Base-by-base conservation (phyloP, 92 coral and sea anemone genomes). In the Zoanthus solanderi region DNA sequence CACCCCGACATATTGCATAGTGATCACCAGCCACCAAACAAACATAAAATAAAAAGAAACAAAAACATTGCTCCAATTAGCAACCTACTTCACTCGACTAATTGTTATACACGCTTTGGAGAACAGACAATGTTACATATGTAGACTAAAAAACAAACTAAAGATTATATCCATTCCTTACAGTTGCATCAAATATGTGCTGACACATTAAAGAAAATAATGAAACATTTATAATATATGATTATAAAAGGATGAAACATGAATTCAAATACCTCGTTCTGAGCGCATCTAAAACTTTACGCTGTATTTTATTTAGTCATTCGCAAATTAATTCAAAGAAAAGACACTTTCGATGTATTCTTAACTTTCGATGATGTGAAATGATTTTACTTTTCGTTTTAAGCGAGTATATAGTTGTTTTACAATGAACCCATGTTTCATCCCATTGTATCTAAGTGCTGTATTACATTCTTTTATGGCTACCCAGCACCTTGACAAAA, bases 1-100 rank as follows among this genome's bases (percentile, higher is more conserved):
- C 95, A 92, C 95, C 95, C 95, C 98, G 90, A 95, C 98, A 91
- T 95, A 95, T 95, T 95, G 92, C 94, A 91, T 86, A 95, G 98
- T 95, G 98, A 95, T 82, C 98, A 95, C 98, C 98, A 93, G 98
- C 98, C 92, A 83, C 90, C 84, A 86, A 93, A 94, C 93, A 93
- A 84, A 89, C 92, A 89, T 82, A 84, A 78, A 88, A 80, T 72
- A 89, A 89, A 78, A 85, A 87, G 89, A 93, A 87, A 79, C 88
- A 90, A 94, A 91, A 81, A 81, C 58, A 81, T 45, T 50, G 85
- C 58, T 67, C 75, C 44, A 71, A 81, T 81, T 81, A 81, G 85
- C 45, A 81, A 65, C 42, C 13, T 81, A 66, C 23, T 37, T 23
- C 66, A 3, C 9, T 1, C 7, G 34, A 44, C 4, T 60, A 34